A percentile compares a stretch with the other conserved stretches of the same genome.
phyloP scores from a whole-genome alignment of 2,888 invertebrate species.

The Zonitis immaculata region DNA sequence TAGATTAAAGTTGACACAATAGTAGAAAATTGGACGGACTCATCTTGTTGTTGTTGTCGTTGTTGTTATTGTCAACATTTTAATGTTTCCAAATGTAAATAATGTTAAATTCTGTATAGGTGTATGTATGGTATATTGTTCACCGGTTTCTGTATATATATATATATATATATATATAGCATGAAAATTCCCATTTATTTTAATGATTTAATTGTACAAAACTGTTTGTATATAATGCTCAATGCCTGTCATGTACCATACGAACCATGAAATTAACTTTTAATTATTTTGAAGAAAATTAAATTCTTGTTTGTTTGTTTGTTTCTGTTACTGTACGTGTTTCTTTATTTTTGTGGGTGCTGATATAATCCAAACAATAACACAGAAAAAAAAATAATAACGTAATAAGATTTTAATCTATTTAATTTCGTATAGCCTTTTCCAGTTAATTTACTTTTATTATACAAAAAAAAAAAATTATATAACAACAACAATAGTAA shows the following conservation, averaged over 20 bases:
- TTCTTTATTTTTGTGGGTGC: neutral
- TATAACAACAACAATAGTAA: neutral
- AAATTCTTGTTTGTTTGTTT: constrained; percentile 26
- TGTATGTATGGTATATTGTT: too few relatives aligned
- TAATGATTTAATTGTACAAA: constrained; percentile 43
- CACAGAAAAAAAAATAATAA: too few relatives aligned
- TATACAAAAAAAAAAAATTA: neutral
- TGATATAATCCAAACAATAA: neutral
- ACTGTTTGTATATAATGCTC: constrained; percentile 28
- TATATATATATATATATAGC: too few relatives aligned
- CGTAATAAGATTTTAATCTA: neutral
- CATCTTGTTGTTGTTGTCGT: neutral
- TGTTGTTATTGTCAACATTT: neutral
- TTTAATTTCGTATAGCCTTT: neutral
- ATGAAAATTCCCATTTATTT: constrained; percentile 43
- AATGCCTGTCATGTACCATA: constrained; percentile 34
- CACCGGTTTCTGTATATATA: too few relatives aligned
- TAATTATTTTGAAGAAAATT: constrained; percentile 40
- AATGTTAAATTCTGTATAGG: constrained; percentile 1
- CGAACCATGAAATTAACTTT: constrained; percentile 45
- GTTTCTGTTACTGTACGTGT: neutral
- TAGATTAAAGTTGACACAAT: too few relatives aligned
- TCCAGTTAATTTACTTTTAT: neutral
- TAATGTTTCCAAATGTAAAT: neutral
- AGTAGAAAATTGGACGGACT: neutral